Evolutionary conservation across 2,888 invertebrate genomes (phyloP).

Genomic region (Lobophora halterata): DNA sequence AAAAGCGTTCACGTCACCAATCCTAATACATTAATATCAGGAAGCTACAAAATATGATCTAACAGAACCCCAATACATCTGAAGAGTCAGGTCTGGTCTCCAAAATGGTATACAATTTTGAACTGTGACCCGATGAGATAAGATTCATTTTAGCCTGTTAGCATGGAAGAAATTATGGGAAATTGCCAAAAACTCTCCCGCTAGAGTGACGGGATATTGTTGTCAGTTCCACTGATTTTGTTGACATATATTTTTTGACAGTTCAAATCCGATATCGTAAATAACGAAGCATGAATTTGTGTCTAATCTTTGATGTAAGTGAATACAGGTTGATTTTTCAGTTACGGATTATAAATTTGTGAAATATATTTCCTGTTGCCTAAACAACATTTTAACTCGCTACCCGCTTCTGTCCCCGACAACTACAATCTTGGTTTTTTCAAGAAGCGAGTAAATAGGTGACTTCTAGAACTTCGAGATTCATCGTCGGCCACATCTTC

Average conservation of each 20-base stretch:
- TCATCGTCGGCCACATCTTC: too few species aligned
- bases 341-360: too few species aligned
- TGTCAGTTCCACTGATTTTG: conserved; percentile 14
- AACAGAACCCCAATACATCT: conserved; percentile 5
- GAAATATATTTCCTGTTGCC: too few species aligned
- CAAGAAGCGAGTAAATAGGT: too few species aligned
- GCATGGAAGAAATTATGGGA: conserved; percentile 33
- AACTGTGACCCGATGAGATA: too few species aligned
- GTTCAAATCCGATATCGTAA: conserved; percentile 15
- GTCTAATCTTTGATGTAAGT: conserved; percentile 10
- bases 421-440: too few species aligned
- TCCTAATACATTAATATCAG: conserved; percentile 6
- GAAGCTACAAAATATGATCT: conserved; percentile 11
- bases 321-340: neutral
- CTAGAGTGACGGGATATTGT: conserved; percentile 17
- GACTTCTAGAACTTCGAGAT: too few species aligned
- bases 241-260: conserved; percentile 21
- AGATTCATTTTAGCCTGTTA: too few species aligned
- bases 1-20: conserved; percentile 5
- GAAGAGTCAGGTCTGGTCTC: neutral
- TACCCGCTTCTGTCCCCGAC: too few species aligned
- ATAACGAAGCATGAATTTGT: conserved; percentile 2
- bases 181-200: conserved; percentile 31
- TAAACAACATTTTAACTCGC: too few species aligned
- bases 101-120: neutral